A percentile compares a stretch with the other conserved stretches of the same genome.
Conservation (phyloP, 92 coral and sea anemone species). For the Virgularia gustaviana region DNA sequence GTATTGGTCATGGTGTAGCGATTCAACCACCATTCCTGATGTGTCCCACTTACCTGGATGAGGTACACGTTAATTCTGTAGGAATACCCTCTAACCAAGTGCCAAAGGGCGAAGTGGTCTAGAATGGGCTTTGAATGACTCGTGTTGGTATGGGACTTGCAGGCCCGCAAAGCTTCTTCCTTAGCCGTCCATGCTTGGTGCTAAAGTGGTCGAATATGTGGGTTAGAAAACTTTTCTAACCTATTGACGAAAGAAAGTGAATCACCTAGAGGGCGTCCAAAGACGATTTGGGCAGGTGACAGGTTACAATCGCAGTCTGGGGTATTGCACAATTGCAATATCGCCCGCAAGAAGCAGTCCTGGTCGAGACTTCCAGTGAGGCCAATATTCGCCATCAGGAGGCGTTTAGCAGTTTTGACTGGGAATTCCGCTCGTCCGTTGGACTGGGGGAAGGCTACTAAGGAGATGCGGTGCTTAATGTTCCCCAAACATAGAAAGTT, state of each 20-base stretch:
- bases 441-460: conserved; percentile 48
- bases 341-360: conserved; percentile 53
- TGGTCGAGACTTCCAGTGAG: conserved; percentile 55
- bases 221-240: conserved; percentile 54
- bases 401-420: conserved; percentile 44
- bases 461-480: conserved; percentile 42
- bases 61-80: conserved; percentile 57
- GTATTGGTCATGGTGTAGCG: conserved; percentile 52
- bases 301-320: conserved; percentile 59
- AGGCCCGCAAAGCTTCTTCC: conserved; percentile 49
- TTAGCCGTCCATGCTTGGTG: conserved; percentile 59
- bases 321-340: conserved; percentile 48
- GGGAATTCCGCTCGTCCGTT: conserved; percentile 51
- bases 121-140: conserved; percentile 42
- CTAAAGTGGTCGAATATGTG: conserved; percentile 53
- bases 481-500: conserved; percentile 1
- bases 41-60: conserved; percentile 62
- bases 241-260: conserved; percentile 39
- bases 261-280: conserved; percentile 44
- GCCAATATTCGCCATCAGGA: conserved; percentile 48
- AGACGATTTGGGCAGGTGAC: conserved; percentile 49
- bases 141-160: conserved; percentile 50
- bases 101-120: conserved; percentile 49
- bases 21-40: conserved; percentile 47
- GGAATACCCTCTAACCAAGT: conserved; percentile 46